These are phyloP conservation scores for Microctenopoma stevenorrisi DNA, from an alignment of 2,797 vertebrate species.

Conservation along the genomic window DNA sequence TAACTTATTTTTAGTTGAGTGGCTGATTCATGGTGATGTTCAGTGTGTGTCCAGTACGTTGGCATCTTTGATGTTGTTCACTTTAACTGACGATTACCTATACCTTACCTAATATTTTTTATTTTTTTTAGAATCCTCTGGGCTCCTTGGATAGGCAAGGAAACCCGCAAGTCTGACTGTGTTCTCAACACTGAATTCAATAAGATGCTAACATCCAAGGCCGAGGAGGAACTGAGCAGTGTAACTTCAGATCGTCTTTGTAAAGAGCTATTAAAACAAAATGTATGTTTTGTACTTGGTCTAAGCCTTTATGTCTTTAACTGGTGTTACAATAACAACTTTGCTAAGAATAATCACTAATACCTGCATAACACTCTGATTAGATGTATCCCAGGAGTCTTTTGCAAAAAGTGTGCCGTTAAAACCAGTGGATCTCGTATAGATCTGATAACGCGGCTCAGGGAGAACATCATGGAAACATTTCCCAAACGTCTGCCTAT, in stretches of 20 bases:
- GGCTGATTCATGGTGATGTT: background rate
- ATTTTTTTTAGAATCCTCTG: conserved; percentile 24
- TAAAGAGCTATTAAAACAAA: conserved; percentile 28
- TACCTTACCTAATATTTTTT: background rate
- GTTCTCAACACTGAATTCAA: conserved; percentile 41
- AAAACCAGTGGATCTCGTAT: conserved; percentile 12
- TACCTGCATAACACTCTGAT: background rate
- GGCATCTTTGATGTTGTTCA: background rate
- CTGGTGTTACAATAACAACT: background rate
- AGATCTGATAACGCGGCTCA: conserved; percentile 29
- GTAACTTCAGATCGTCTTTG: conserved; percentile 23
- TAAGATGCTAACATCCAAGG: conserved; percentile 10
- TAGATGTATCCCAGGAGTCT: background rate
- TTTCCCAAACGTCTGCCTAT: conserved; percentile 35
- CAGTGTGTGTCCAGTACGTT: background rate
- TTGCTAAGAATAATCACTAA: background rate
- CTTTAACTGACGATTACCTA: too few relatives aligned
- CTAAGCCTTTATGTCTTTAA: background rate
- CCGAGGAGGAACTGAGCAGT: conserved; percentile 6
- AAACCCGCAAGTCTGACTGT: conserved; percentile 7
- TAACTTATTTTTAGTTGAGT: background rate
- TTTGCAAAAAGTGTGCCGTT: conserved; percentile 30
- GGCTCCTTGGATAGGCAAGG: conserved; percentile 50
- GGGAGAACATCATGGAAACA: conserved; percentile 41
- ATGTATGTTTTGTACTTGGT: conserved; percentile 3